Evolutionary conservation across 1,140 invertebrate genomes (phyloP).

Genomic region (Platyscapa corneri): DNA sequence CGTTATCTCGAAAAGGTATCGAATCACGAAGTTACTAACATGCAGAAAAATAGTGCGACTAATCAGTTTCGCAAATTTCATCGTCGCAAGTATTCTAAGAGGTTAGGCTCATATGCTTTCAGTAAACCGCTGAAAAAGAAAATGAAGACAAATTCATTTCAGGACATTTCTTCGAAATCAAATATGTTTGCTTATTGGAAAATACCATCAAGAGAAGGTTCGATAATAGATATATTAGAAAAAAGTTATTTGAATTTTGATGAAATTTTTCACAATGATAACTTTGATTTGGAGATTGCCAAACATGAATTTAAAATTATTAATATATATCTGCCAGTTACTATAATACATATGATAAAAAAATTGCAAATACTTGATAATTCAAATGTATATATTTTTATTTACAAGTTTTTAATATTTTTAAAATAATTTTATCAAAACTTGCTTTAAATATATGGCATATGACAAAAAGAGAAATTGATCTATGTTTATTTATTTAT

Average conservation of each 20-base stretch:
- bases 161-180: neutral
- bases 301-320: neutral
- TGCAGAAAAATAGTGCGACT: conserved; percentile 55
- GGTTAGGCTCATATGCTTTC: neutral
- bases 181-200: neutral
- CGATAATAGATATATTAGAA: neutral
- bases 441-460: too few relatives aligned
- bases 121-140: neutral
- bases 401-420: neutral
- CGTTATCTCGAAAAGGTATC: conserved; percentile 56
- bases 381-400: neutral
- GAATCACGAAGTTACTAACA: conserved; percentile 27
- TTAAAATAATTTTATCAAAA: too few relatives aligned
- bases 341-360: neutral
- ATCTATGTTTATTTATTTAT: too few relatives aligned
- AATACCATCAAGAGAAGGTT: neutral
- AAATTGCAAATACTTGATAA: neutral
- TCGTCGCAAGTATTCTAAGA: neutral
- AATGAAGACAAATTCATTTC: neutral
- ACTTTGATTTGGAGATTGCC: neutral
- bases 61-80: conserved; percentile 54
- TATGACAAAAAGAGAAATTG: too few relatives aligned
- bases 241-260: neutral
- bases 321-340: neutral
- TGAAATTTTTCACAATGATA: neutral